Evolutionary conservation across 2,888 invertebrate species (phyloP), one percentile per base, ranked within the genome.

Genomic region (Altica lythri): DNA sequence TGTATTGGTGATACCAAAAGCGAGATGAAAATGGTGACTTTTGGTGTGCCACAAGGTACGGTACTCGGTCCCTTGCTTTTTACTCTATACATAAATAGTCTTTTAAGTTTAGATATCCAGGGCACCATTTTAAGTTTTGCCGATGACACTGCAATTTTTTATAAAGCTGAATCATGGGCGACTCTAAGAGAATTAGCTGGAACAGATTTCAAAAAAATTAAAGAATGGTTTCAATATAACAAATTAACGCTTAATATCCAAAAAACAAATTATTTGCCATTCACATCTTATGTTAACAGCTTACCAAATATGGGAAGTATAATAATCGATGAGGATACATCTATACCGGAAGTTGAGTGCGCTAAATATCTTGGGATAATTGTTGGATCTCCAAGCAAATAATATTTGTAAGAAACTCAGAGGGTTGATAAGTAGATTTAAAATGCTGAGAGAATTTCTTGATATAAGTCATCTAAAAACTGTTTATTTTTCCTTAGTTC

Each of bases 371-470:
- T 34, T 10, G 45, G 30, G 18, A 17, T 45, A 3, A 6, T 45
- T 10, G 17, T 45, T 2, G 32, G 44, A 44, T 17, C 8, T 44
- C 14, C 44, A 44, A 29, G 17, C 16, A 29, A 44, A 44, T n/a
- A 17, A 29, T 14, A 3, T 44, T 5, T 14, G 12, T 12, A 17
- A 29, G 10, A 44, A 44, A 27, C 8, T 27, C 9, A 44, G 30
- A 44, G 43, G 29, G 4, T 22, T 44, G 8, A 14, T 44, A 19
- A 5, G 4, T 19, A 19, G 22, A 19, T 6, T 19, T 19, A 19
- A 6, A 19, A 5, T 5, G 3, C 6, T 19, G 6, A 19, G 6
- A 19, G 6, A 5, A 3, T 19, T 19, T 19, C 6, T 19, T 5
- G 22, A 19, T 19, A 19, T 5, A 6, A 3, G 6, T 3, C 22